A percentile compares a stretch with the other conserved stretches of the same genome.
Conservation (phyloP, 2,797 vertebrate species). For the Diplodus puntazzo region DNA sequence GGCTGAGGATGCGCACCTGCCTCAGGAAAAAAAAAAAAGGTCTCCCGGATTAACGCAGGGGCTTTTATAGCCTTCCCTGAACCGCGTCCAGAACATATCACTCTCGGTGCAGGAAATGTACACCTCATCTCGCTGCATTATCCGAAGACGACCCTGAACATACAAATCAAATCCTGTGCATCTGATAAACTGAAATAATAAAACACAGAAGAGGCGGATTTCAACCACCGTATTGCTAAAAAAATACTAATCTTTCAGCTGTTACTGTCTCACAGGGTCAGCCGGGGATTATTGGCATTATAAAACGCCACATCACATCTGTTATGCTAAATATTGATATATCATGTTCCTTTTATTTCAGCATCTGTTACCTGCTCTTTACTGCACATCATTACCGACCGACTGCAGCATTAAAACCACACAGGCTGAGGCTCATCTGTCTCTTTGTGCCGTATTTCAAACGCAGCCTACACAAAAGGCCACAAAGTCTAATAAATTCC, state of each 20-base stretch:
- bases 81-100: conserved; percentile 46
- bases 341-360: conserved; percentile 77
- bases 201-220: conserved; percentile 1
- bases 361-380: conserved; percentile 79
- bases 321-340: conserved; percentile 80
- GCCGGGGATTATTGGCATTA: conserved; percentile 77
- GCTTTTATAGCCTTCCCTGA: conserved; percentile 68
- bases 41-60: conserved; percentile 40
- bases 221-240: conserved; percentile 6
- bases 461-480: conserved; percentile 90
- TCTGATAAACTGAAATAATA: conserved; percentile 29
- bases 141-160: conserved; percentile 47
- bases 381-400: conserved; percentile 67
- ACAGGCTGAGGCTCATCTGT: conserved; percentile 79
- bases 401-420: conserved; percentile 62
- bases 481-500: conserved; percentile 94
- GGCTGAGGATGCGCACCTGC: conserved; percentile 73
- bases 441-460: conserved; percentile 86
- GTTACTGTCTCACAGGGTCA: conserved; percentile 61
- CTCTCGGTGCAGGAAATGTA: conserved; percentile 33
- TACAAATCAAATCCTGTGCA: conserved; percentile 32
- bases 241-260: conserved; percentile 57
- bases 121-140: conserved; percentile 29
- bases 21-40: conserved; percentile 49
- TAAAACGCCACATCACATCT: conserved; percentile 81